A percentile compares a stretch with the other conserved stretches of the same genome.
Evolutionary conservation across 1,140 invertebrate genomes (phyloP).

Genomic region (Riptortus pedestris): DNA sequence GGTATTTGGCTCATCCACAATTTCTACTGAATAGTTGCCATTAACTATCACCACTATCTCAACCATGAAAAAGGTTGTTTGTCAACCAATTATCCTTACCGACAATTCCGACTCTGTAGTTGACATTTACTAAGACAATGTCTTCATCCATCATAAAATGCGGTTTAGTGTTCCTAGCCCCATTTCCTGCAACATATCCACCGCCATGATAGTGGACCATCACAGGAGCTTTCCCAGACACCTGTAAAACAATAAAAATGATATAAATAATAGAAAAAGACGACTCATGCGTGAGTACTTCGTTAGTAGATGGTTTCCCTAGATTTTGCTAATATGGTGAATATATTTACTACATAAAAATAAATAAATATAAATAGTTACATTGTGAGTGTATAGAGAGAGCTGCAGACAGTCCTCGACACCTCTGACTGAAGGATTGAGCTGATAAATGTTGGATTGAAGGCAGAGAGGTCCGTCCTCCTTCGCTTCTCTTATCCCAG

Average conservation of each 20-base stretch:
- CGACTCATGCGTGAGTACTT: no score
- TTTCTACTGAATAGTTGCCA: no score
- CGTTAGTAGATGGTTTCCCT: neutral
- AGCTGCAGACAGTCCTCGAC: constrained; percentile 12
- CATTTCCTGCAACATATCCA: constrained; percentile 18
- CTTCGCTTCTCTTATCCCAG: constrained; percentile 1
- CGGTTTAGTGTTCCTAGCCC: constrained; percentile 34
- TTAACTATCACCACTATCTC: no score
- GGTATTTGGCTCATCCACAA: no score
- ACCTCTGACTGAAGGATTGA: neutral
- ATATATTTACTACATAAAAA: neutral
- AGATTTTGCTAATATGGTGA: neutral
- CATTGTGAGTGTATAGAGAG: constrained; percentile 4
- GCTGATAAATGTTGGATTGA: neutral
- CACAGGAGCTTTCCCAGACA: neutral
- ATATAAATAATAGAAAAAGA: neutral
- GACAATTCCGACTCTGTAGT: constrained; percentile 44
- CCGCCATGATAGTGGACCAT: constrained; percentile 12
- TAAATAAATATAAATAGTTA: constrained; percentile 24
- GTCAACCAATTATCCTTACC: no score
- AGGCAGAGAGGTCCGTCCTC: constrained; percentile 3
- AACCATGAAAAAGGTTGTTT: neutral
- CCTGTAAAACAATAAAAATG: neutral
- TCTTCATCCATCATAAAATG: constrained; percentile 44
- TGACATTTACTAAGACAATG: constrained; percentile 46